These are phyloP conservation scores for Stenchaetothrips biformis DNA, from an alignment of 2,888 invertebrate species.

Conservation along the genomic window DNA sequence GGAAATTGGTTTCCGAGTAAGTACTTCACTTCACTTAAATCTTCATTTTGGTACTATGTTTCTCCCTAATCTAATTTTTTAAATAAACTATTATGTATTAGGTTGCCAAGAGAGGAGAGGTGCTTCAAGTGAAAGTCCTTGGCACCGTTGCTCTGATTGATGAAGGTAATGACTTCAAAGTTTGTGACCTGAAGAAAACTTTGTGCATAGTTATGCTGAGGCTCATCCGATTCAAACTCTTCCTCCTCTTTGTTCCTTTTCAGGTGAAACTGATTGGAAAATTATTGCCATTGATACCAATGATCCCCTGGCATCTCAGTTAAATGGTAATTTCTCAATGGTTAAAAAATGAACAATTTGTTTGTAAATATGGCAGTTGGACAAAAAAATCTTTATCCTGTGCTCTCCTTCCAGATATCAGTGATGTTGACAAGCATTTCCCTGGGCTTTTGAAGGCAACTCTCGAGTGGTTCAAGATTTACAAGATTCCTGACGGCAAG, in stretches of 20 bases:
- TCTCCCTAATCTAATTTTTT: conserved; percentile 26
- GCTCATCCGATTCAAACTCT: neutral
- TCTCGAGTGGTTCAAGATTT: conserved; percentile 97
- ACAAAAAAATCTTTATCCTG: neutral
- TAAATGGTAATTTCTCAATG: conserved; percentile 57
- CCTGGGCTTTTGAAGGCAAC: conserved; percentile 96
- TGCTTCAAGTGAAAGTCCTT: conserved; percentile 82
- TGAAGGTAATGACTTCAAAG: conserved; percentile 60
- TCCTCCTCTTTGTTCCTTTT: conserved; percentile 36
- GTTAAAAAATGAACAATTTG: neutral
- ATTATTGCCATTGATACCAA: conserved; percentile 87
- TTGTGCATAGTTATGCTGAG: too few species aligned
- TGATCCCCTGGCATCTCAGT: conserved; percentile 79
- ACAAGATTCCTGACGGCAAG: conserved; percentile 98
- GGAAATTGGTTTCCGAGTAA: conserved; percentile 81
- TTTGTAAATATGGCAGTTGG: neutral
- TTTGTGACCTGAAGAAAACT: neutral
- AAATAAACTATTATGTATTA: conserved; percentile 44
- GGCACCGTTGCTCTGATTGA: conserved; percentile 93
- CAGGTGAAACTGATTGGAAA: conserved; percentile 99
- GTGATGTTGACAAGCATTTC: conserved; percentile 84
- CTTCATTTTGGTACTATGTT: neutral
- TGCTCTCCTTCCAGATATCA: conserved; percentile 46
- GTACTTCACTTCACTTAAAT: conserved; percentile 33
- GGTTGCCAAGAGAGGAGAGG: conserved; percentile 70